phyloP scores from a whole-genome alignment of 2,797 vertebrate species.

The Pristis pectinata region DNA sequence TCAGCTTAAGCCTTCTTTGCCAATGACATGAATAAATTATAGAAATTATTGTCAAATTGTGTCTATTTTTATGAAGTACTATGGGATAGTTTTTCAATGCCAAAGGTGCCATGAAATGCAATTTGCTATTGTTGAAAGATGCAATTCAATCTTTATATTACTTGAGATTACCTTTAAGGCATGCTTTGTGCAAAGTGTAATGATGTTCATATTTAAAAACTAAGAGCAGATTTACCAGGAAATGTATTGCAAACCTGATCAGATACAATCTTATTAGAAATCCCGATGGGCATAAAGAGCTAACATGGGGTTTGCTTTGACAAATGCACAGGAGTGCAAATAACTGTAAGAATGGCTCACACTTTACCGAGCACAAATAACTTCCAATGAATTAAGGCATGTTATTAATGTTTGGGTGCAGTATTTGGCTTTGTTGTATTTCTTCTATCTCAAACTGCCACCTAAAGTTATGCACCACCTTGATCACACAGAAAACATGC shows the following conservation, averaged over 20 bases:
- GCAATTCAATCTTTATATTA: neutral
- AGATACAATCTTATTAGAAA: neutral
- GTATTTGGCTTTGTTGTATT: neutral
- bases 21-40: neutral
- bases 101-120: neutral
- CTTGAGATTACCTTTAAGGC: neutral
- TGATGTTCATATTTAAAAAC: neutral
- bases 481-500: neutral
- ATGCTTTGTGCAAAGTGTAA: neutral
- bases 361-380: neutral
- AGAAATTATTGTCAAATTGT: neutral
- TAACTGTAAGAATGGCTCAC: neutral
- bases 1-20: neutral
- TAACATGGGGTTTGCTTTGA: neutral
- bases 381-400: constrained; percentile 1
- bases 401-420: neutral
- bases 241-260: neutral
- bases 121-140: neutral
- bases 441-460: neutral
- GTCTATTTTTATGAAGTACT: neutral
- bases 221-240: neutral
- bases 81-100: neutral
- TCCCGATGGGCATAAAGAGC: neutral
- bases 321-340: neutral
- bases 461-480: neutral